Evolutionary conservation across 2,113 vertebrate species (phyloP).

Genomic region (Perccottus glenii): DNA sequence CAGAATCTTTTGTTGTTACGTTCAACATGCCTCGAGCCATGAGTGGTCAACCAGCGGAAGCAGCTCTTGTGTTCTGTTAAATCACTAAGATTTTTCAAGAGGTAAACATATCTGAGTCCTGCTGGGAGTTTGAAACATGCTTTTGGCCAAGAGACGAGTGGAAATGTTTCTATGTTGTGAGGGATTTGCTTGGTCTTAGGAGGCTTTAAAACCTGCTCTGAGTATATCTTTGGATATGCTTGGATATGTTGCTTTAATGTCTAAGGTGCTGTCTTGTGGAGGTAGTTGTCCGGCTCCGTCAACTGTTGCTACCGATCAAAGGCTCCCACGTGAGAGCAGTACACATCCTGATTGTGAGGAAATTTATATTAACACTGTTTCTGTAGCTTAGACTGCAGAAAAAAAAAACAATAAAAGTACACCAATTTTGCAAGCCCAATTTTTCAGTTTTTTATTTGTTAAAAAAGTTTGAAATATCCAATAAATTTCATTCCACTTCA

Average conservation of each 20-base stretch:
- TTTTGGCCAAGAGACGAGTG: slow-evolving; percentile 3
- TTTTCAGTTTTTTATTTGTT: too few species aligned
- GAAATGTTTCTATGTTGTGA: not conserved
- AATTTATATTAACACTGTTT: not conserved
- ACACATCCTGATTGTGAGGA: not conserved
- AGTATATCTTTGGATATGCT: slow-evolving; percentile 23
- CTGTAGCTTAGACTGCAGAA: not conserved
- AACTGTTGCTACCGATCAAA: slow-evolving; percentile 21
- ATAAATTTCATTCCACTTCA: too few species aligned
- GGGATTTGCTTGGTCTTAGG: not conserved
- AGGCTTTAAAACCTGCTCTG: not conserved
- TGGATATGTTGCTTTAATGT: slow-evolving; percentile 9
- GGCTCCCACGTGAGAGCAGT: not conserved
- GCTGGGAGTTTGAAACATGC: not conserved
- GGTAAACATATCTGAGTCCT: not conserved
- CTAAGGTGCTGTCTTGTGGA: not conserved
- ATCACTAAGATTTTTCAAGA: slow-evolving; percentile 11
- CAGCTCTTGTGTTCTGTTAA: slow-evolving; percentile 12
- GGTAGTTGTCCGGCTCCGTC: slow-evolving; percentile 3
- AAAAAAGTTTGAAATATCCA: too few species aligned
- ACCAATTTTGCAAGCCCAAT: too few species aligned
- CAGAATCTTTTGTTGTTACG: slow-evolving; percentile 43
- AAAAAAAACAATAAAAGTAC: too few species aligned
- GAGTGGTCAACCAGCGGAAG: not conserved
- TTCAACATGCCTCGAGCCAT: slow-evolving; percentile 26